Evolutionary conservation across 64 coral and sea anemone genomes (phyloP), one percentile per base, ranked within the genome.

Genomic region (Cladopsammia gracilis): DNA sequence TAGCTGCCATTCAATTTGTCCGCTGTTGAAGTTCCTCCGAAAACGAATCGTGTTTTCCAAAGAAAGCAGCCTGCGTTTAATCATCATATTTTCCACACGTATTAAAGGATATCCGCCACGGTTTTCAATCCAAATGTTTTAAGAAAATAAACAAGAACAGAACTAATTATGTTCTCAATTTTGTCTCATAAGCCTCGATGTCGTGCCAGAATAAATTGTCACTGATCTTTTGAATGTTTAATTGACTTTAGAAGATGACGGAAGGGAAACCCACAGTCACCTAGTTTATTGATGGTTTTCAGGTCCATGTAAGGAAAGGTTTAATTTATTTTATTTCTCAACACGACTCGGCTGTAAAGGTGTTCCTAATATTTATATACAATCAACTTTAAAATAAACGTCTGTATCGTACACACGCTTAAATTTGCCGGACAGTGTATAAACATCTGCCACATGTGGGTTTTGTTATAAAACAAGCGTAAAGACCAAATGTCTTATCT

Each of bases 301-400:
- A 19, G 9, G 19, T 6, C 61, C 61, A 64, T 15, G 14, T 1
- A 18, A 18, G 5, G 18, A 19, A 6, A 5, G 18, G 61, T 64
- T 64, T 64, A 64, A 13, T 64, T 56, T 56, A 56, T 56, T 10
- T 34, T 56, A 56, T 56, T 56, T 56, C 0, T 64, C 13, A 15
- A 64, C 61, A 19, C 18, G 14, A 64, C 14, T 19, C 75, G 48
- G 50, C 48, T 77, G 75, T 7, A 56, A 54, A 54, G 48, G n/a
- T 77, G 46, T 10, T 76, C 6, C 4, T 56, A 77, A 77, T 56
- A 54, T 54, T 77, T 77, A 77, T 77, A 54, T 48, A 77, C 7
- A 77, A 77, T n/a, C 22, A 13, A 7, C 10, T 18, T 16, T 13
- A 9, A 23, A 10, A 56, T 53, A 77, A 24, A 10, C 8, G 8